Evolutionary conservation across 37 sponge, comb jelly and placozoan species (phyloP), one percentile per base, ranked within the genome.

Genomic region (Bolinopsis microptera): DNA sequence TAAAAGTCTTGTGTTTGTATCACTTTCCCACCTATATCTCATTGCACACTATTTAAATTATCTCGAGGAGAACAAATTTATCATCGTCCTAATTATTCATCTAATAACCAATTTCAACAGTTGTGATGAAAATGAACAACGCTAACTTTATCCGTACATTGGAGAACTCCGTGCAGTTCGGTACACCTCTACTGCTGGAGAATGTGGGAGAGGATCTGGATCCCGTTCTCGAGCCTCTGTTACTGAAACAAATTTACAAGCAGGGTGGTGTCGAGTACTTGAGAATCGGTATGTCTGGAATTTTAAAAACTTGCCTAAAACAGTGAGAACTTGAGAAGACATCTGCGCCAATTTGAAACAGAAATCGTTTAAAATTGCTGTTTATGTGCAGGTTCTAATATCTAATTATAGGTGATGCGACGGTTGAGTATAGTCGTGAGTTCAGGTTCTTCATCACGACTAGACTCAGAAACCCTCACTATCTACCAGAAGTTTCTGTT

Each of bases 51-150:
- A n/a, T n/a, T n/a, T n/a, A n/a, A n/a, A n/a, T n/a, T n/a, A n/a
- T n/a, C n/a, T n/a, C n/a, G n/a, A n/a, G n/a, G n/a, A n/a, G n/a
- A n/a, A n/a, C n/a, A n/a, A n/a, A n/a, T n/a, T n/a, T n/a, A n/a
- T n/a, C n/a, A n/a, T n/a, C n/a, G n/a, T n/a, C n/a, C n/a, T n/a
- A n/a, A n/a, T n/a, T n/a, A n/a, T n/a, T n/a, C n/a, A n/a, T n/a
- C n/a, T n/a, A n/a, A n/a, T n/a, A n/a, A n/a, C n/a, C n/a, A n/a
- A n/a, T n/a, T n/a, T n/a, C n/a, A n/a, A 86, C 61, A 86, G 90
- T 97, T 21, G 97, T 97, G 34, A 96, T 99, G 93, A 99, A 97
- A 83, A 94, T 99, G 31, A 95, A 97, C 27, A 97, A 99, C 48
- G 95, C 97, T 0, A 97, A 96, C 94, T 99, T 97, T 93, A 94